phyloP scores from a whole-genome alignment of 2,797 vertebrate species.

The Merluccius polli region DNA sequence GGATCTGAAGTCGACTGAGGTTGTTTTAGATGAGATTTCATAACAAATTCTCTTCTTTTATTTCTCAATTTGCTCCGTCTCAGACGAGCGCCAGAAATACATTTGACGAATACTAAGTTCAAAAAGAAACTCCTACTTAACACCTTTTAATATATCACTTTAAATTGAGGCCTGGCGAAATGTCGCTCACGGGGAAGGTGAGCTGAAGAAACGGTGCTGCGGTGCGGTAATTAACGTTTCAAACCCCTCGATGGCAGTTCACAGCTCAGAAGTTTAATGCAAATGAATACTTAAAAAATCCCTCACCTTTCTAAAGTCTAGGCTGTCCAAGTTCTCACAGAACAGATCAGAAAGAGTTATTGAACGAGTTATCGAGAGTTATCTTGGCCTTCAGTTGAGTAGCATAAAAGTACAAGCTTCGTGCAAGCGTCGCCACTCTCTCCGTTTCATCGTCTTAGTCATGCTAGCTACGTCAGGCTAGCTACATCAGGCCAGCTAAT shows the following conservation, averaged over 20 bases:
- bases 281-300: background rate
- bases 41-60: background rate
- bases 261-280: background rate
- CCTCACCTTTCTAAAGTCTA: background rate
- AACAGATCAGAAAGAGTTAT: background rate
- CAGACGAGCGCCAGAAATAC: background rate
- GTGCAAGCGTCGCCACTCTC: no score
- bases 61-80: background rate
- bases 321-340: background rate
- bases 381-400: no score
- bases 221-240: background rate
- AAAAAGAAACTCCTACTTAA: background rate
- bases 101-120: background rate
- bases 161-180: background rate
- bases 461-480: no score
- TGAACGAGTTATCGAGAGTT: no score
- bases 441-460: no score
- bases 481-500: no score
- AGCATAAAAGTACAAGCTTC: no score
- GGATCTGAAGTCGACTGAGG: no score
- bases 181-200: background rate
- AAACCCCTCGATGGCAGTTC: background rate
- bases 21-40: background rate
- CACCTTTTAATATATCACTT: background rate
- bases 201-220: background rate